phyloP scores from a whole-genome alignment of 1,140 invertebrate genomes.

The Paracyclopina nana region DNA sequence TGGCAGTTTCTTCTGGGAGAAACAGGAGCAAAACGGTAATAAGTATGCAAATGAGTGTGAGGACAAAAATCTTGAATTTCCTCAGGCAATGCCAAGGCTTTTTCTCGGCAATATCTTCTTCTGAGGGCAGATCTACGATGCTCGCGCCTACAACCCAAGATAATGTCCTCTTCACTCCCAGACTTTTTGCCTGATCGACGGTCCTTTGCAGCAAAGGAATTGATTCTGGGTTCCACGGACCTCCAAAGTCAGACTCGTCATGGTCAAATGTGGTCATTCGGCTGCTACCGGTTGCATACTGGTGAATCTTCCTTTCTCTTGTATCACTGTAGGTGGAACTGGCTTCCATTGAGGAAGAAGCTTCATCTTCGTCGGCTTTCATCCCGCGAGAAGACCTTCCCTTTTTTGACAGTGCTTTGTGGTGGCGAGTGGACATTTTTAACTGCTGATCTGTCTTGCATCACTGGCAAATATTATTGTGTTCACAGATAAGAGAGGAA shows the following conservation, averaged over 20 bases:
- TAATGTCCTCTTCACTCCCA: not conserved
- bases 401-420: too few relatives aligned
- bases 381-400: too few relatives aligned
- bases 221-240: not conserved
- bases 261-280: too few relatives aligned
- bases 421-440: too few relatives aligned
- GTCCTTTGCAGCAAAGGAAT: not conserved
- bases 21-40: conserved; percentile 9
- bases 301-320: too few relatives aligned
- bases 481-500: too few relatives aligned
- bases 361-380: too few relatives aligned
- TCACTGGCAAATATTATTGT: too few relatives aligned
- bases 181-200: not conserved
- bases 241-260: not conserved
- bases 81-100: conserved; percentile 16
- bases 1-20: not conserved
- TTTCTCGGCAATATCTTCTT: not conserved
- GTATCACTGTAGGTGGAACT: too few relatives aligned
- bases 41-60: conserved; percentile 14
- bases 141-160: not conserved
- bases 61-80: conserved; percentile 17
- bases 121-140: not conserved
- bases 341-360: too few relatives aligned
- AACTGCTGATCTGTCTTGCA: too few relatives aligned
- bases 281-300: too few relatives aligned